phyloP scores from a whole-genome alignment of 2,113 vertebrate species.

The Protobothrops mucrosquamatus region DNA sequence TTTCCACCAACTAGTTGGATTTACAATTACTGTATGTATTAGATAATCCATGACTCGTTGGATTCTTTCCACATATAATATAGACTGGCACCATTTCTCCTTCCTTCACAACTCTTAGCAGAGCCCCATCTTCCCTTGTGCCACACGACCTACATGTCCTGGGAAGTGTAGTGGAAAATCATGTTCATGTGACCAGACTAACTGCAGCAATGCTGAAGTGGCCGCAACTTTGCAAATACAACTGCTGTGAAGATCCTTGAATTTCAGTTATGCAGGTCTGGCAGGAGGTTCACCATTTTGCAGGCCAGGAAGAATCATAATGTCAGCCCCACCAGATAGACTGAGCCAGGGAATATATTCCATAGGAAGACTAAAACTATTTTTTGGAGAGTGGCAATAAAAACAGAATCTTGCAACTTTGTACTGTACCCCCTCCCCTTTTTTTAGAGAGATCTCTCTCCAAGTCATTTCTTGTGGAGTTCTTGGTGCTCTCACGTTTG shows the following conservation, averaged over 20 bases:
- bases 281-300: background rate
- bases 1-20: background rate
- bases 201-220: background rate
- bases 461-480: background rate
- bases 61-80: background rate
- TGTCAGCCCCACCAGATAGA: background rate
- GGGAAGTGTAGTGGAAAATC: background rate
- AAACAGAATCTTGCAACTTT: background rate
- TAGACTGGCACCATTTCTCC: background rate
- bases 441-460: background rate
- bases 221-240: background rate
- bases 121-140: background rate
- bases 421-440: background rate
- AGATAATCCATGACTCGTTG: background rate
- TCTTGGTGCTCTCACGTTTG: background rate
- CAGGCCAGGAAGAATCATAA: background rate
- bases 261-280: background rate
- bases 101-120: background rate
- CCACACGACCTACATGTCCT: background rate
- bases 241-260: background rate
- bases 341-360: background rate
- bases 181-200: background rate
- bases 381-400: background rate
- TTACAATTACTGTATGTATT: background rate
- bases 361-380: background rate